Conservation (phyloP, 2,113 vertebrate species). For the Cinclus mexicanus region DNA sequence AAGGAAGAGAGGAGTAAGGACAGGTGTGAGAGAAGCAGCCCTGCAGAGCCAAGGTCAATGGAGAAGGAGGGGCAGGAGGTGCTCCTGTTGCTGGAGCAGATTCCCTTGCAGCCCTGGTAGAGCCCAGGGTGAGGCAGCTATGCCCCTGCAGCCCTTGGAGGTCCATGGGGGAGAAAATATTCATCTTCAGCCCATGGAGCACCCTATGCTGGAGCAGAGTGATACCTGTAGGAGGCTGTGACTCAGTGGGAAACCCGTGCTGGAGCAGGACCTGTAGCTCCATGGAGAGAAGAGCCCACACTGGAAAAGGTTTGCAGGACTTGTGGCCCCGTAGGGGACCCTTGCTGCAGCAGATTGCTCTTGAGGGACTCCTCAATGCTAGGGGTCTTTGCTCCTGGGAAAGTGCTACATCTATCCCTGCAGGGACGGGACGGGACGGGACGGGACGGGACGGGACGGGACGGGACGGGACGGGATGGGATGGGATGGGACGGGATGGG, state of each 20-base stretch:
- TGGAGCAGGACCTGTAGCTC: not conserved
- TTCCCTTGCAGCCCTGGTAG: not conserved
- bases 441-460: no score
- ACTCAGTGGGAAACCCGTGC: no score
- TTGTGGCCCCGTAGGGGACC: rapidly evolving
- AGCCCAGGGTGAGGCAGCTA: not conserved
- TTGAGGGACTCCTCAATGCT: not conserved
- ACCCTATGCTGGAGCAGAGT: not conserved
- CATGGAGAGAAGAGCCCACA: not conserved
- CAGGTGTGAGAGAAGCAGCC: not conserved
- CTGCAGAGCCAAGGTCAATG: not conserved
- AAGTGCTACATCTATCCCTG: not conserved
- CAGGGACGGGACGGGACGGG: no score
- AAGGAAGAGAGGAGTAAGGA: not conserved
- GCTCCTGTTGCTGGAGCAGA: not conserved
- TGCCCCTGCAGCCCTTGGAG: not conserved
- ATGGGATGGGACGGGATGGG: no score
- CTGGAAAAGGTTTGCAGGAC: not conserved
- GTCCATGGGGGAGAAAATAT: not conserved
- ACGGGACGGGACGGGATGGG: no score
- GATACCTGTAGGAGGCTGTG: not conserved
- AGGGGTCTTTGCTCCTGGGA: not conserved
- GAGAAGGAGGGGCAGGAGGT: not conserved
- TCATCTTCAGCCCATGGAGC: not conserved
- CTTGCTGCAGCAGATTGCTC: not conserved